Evolutionary conservation across 2,888 invertebrate species (phyloP).

Genomic region (Mesorhabditis spiculigera): DNA sequence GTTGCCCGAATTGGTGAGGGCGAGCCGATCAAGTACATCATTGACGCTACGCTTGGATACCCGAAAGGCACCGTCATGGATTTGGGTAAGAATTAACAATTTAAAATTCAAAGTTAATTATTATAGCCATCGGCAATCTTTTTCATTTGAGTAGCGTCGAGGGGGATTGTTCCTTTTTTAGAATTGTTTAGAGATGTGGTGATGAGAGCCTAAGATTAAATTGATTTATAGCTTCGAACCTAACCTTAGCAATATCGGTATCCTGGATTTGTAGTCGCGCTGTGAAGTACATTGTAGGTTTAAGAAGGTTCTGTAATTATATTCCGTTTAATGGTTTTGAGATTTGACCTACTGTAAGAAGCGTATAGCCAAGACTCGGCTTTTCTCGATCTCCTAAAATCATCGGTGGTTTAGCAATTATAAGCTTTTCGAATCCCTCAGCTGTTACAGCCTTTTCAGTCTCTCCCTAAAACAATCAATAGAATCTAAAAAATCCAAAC

Average conservation of each 20-base stretch:
- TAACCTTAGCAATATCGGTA: background rate
- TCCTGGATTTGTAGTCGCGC: background rate
- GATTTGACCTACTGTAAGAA: background rate
- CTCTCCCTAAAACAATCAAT: background rate
- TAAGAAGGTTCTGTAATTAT: background rate
- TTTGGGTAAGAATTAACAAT: constrained; percentile 22
- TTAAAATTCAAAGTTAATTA: constrained; percentile 9
- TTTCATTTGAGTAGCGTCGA: background rate
- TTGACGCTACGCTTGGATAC: constrained; percentile 55
- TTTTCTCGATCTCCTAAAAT: background rate
- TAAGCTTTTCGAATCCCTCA: background rate
- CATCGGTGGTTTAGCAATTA: background rate
- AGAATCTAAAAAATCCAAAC: background rate
- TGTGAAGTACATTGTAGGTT: background rate
- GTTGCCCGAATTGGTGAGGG: constrained; percentile 29
- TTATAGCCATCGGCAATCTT: background rate
- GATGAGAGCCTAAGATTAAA: background rate
- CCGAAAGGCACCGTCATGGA: constrained; percentile 41
- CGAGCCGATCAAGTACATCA: constrained; percentile 49
- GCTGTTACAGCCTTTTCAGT: background rate
- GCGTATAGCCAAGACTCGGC: background rate
- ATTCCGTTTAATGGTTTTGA: background rate
- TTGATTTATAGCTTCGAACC: background rate
- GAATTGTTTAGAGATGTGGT: background rate
- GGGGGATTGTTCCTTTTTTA: background rate